Evolutionary conservation across 2,888 invertebrate genomes (phyloP).

Genomic region (Mamestra brassicae): DNA sequence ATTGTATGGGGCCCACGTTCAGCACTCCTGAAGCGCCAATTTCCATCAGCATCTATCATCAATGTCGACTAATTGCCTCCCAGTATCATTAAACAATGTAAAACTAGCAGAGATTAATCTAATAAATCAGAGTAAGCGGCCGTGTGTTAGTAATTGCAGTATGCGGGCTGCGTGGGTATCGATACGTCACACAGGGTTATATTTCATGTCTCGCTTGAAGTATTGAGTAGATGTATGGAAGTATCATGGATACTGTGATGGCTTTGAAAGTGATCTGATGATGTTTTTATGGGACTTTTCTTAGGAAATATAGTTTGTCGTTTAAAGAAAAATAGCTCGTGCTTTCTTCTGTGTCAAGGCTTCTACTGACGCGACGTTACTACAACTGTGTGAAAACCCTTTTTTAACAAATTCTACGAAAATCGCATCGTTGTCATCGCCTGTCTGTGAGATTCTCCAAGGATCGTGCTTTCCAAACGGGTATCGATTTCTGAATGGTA

Average conservation of each 20-base stretch:
- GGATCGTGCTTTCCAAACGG: too few relatives aligned
- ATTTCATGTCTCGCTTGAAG: conserved; percentile 42
- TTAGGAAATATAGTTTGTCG: too few relatives aligned
- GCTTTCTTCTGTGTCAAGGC: background rate
- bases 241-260: conserved; percentile 24
- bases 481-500: background rate
- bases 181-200: conserved; percentile 25
- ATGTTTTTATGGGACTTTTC: background rate
- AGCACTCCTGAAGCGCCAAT: background rate
- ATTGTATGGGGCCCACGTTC: background rate
- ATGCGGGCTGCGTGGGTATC: conserved; percentile 39
- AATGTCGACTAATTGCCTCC: conserved; percentile 22
- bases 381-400: too few relatives aligned
- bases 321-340: background rate
- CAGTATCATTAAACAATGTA: conserved; percentile 32
- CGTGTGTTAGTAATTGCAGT: conserved; percentile 35
- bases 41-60: conserved; percentile 13
- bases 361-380: too few relatives aligned
- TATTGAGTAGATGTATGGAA: conserved; percentile 4
- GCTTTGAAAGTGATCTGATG: background rate
- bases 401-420: too few relatives aligned
- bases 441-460: too few relatives aligned
- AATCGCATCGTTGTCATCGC: too few relatives aligned
- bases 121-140: conserved; percentile 47
- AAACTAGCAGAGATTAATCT: conserved; percentile 21